Evolutionary conservation across 2,113 vertebrate genomes (phyloP), one percentile per base, ranked within the genome.

Genomic region (Cololabis saira): DNA sequence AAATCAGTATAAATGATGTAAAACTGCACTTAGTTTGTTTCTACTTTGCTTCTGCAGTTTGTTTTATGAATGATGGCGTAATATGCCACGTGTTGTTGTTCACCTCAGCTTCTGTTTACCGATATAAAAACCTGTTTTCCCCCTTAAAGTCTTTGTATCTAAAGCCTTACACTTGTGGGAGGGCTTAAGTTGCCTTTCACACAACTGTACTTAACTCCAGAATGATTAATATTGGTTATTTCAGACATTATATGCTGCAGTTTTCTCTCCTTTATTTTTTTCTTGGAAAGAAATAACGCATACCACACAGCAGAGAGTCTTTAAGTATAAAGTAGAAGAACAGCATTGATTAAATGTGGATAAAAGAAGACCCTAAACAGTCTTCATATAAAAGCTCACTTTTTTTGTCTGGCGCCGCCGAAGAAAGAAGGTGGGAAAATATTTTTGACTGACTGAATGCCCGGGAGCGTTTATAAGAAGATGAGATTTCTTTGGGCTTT

Each of bases 401-500:
- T 68, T 52, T 12, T 54, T 53, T 73, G 76, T 76, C 82, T 81
- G 65, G 83, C 61, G 41, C 44, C 15, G 53, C 51, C 76, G 64
- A 53, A 58, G 83, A 87, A 78, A 80, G 83, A 68, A 79, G 59
- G 40, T 62, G 40, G 67, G 45, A 59, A 80, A 65, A 73, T 55
- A 40, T 87, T 71, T 89, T 82, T 81, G 76, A 88, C 83, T 78
- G 88, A 79, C 75, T 88, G 84, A 91, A 89, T 87, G 90, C 84
- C 86, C 89, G 50, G 44, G 55, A 88, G 86, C 85, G 77, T 90
- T 90, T 87, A 90, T 88, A 89, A 84, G 85, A 90, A 93, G 88
- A 92, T 92, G 90, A 92, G 90, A 91, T 92, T 90, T 89, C 90
- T 90, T 65, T 87, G 61, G 68, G 82, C 84, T 92, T 93, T 92